Evolutionary conservation across 2,888 invertebrate genomes (phyloP).

Genomic region (Stenichneumon culpator): DNA sequence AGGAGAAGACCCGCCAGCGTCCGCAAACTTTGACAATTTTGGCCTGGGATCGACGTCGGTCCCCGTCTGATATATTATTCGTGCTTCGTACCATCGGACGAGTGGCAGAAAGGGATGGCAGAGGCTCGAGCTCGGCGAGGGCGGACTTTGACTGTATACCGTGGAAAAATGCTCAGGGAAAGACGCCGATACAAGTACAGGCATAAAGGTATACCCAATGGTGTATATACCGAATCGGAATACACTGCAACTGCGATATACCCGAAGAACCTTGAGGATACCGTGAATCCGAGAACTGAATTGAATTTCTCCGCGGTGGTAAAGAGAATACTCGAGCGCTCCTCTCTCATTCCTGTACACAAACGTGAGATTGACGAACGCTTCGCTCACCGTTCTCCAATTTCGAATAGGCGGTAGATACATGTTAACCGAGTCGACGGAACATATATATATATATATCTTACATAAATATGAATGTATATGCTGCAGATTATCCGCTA

Average conservation of each 20-base stretch:
- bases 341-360: constrained; percentile 46
- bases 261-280: constrained; percentile 33
- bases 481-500: background rate
- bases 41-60: constrained; percentile 71
- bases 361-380: constrained; percentile 57
- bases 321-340: constrained; percentile 63
- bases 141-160: constrained; percentile 34
- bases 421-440: constrained; percentile 2
- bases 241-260: constrained; percentile 44
- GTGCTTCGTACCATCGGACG: constrained; percentile 67
- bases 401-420: constrained; percentile 47
- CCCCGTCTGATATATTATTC: constrained; percentile 75
- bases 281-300: constrained; percentile 51
- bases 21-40: constrained; percentile 77
- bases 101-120: constrained; percentile 40
- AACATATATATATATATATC: background rate
- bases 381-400: constrained; percentile 54
- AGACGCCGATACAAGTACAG: constrained; percentile 17
- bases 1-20: constrained; percentile 28
- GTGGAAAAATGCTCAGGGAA: constrained; percentile 31
- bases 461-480: no score
- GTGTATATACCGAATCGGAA: constrained; percentile 6
- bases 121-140: constrained; percentile 9
- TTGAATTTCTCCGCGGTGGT: constrained; percentile 62
- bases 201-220: constrained; percentile 17